Evolutionary conservation across 1,140 invertebrate species (phyloP).

Genomic region (Medauroidea extradentata): DNA sequence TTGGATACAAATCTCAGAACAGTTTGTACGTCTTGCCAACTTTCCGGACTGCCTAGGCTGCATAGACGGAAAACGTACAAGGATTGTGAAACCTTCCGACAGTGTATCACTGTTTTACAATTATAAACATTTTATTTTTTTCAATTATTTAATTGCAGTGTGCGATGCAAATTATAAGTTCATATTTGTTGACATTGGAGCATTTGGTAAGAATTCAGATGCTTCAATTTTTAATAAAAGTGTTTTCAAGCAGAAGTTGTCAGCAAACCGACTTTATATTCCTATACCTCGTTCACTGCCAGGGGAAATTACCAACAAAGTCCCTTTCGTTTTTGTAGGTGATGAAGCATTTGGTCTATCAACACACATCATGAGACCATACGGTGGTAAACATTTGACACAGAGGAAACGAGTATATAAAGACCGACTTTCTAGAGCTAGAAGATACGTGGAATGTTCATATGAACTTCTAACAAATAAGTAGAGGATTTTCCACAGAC

Average conservation of each 20-base stretch:
- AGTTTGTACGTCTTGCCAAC: slow-evolving; percentile 30
- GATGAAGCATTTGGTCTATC: slow-evolving; percentile 45
- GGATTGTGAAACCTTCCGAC: slow-evolving; percentile 21
- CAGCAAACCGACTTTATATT: slow-evolving; percentile 8
- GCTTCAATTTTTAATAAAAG: slow-evolving; percentile 26
- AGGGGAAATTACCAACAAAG: slow-evolving; percentile 3
- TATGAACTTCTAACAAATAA: slow-evolving; percentile 42
- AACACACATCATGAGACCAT: slow-evolving; percentile 37
- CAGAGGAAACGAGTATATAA: slow-evolving; percentile 40
- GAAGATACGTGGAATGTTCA: slow-evolving; percentile 41
- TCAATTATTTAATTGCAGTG: slow-evolving; percentile 38
- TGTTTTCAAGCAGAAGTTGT: slow-evolving; percentile 6
- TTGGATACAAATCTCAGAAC: slow-evolving; percentile 29
- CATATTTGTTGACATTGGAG: slow-evolving; percentile 38
- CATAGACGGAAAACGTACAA: slow-evolving; percentile 38
- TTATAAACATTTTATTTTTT: slow-evolving; percentile 36
- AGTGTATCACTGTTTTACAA: slow-evolving; percentile 35
- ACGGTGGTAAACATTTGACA: slow-evolving; percentile 21
- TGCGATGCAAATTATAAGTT: slow-evolving; percentile 41
- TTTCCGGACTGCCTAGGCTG: slow-evolving; percentile 35
- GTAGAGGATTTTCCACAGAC: slow-evolving; percentile 37
- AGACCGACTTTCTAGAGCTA: slow-evolving; percentile 38
- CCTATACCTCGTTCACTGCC: slow-evolving; percentile 8
- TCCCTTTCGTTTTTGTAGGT: slow-evolving; percentile 39
- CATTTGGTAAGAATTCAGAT: slow-evolving; percentile 32